A percentile compares a stretch with the other conserved stretches of the same genome.
phyloP scores from a whole-genome alignment of 2,888 invertebrate genomes.

The Dasysyrphus albostriatus region DNA sequence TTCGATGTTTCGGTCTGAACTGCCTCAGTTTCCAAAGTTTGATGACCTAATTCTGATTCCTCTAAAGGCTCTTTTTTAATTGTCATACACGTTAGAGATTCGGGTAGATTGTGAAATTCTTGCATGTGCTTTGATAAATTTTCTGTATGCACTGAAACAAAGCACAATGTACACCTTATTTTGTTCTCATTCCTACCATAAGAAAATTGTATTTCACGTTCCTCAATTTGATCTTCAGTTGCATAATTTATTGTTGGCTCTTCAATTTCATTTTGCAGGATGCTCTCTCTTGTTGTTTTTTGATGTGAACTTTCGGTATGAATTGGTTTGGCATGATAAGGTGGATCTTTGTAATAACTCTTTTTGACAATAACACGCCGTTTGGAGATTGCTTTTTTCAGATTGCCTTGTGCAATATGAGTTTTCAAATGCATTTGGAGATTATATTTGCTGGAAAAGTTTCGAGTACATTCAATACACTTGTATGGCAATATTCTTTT shows the following conservation, averaged over 20 bases:
- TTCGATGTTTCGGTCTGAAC: neutral
- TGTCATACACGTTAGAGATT: neutral
- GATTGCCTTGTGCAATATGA: neutral
- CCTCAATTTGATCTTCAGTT: neutral
- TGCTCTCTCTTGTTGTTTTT: neutral
- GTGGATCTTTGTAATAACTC: slow-evolving; percentile 37
- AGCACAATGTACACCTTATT: slow-evolving; percentile 68
- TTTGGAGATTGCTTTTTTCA: slow-evolving; percentile 7
- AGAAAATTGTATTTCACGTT: neutral
- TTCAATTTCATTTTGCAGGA: neutral
- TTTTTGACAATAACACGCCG: slow-evolving; percentile 8
- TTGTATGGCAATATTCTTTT: slow-evolving; percentile 23
- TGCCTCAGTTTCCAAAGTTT: neutral
- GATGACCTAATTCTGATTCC: neutral
- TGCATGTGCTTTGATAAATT: slow-evolving; percentile 82
- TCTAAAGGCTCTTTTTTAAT: slow-evolving; percentile 10
- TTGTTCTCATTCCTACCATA: slow-evolving; percentile 3
- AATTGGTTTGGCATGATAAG: slow-evolving; percentile 24
- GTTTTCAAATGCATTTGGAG: slow-evolving; percentile 1
- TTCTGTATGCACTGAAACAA: slow-evolving; percentile 84
- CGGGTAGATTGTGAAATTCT: slow-evolving; percentile 80
- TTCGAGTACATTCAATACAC: slow-evolving; percentile 13
- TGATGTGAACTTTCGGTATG: neutral
- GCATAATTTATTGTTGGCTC: neutral
- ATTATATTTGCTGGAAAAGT: slow-evolving; percentile 30